These are phyloP conservation scores for Chrysolina americana DNA, from an alignment of 2,888 invertebrate genomes.

Conservation along the genomic window DNA sequence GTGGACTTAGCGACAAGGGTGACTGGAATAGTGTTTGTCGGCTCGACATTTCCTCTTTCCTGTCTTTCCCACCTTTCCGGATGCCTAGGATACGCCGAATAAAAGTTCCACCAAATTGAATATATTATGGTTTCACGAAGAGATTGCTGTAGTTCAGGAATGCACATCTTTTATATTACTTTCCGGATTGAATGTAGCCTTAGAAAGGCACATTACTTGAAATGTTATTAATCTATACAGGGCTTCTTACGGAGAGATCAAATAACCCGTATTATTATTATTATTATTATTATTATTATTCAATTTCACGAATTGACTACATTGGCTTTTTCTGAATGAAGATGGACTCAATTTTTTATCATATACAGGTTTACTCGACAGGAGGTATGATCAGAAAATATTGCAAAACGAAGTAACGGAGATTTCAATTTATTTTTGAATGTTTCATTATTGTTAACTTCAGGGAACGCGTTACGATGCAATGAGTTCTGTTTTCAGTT, in stretches of 20 bases:
- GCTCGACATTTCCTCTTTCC: conserved; percentile 40
- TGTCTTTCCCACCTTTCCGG: conserved; percentile 37
- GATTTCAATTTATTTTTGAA: too few species aligned
- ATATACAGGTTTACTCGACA: too few species aligned
- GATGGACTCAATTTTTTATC: too few species aligned
- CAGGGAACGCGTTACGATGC: too few species aligned
- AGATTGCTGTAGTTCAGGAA: conserved; percentile 25
- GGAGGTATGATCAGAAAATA: too few species aligned
- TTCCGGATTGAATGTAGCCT: conserved; percentile 25
- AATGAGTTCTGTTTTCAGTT: too few species aligned
- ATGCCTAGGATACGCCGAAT: conserved; percentile 38
- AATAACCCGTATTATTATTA: too few species aligned
- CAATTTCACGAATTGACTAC: too few species aligned
- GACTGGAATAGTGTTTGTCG: conserved; percentile 39
- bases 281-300: too few species aligned
- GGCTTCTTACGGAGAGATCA: not conserved
- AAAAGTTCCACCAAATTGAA: conserved; percentile 42
- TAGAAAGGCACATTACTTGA: not conserved
- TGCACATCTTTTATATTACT: conserved; percentile 16
- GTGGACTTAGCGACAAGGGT: conserved; percentile 36
- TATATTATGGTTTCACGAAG: conserved; percentile 32
- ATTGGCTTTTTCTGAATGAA: too few species aligned
- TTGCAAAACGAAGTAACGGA: too few species aligned
- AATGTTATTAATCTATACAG: conserved; percentile 6
- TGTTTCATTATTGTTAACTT: too few species aligned